A percentile compares a stretch with the other conserved stretches of the same genome.
phyloP scores from a whole-genome alignment of 2,113 vertebrate genomes.

The Parus major region DNA sequence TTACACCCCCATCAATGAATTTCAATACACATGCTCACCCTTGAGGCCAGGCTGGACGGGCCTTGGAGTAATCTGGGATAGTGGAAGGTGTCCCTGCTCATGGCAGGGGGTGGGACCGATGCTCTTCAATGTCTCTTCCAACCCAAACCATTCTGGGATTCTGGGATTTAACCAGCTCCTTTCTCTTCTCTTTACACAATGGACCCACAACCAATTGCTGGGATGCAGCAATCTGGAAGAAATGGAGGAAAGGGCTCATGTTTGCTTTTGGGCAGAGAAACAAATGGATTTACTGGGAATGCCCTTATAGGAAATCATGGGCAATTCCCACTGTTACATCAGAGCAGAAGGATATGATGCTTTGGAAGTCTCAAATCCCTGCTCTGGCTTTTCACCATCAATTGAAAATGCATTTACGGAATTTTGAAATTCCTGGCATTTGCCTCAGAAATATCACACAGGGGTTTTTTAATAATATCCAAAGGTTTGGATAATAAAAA shows the following conservation, averaged over 20 bases:
- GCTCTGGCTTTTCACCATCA: not conserved
- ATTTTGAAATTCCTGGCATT: constrained; percentile 4
- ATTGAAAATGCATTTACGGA: not conserved
- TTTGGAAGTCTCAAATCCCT: not conserved
- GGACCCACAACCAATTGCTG: not conserved
- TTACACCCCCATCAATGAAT: not conserved
- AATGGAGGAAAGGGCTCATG: not conserved
- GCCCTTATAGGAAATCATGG: not conserved
- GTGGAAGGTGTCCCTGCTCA: not conserved
- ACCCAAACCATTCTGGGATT: not conserved
- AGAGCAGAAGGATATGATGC: not conserved
- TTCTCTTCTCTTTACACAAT: not conserved
- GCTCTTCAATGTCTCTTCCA: not conserved
- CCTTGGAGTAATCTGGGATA: not conserved
- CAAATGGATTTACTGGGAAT: rapidly evolving
- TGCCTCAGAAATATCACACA: not conserved
- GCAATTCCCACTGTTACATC: not conserved
- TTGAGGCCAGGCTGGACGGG: not conserved
- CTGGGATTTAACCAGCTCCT: not conserved
- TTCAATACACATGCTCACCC: not conserved
- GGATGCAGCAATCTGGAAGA: not conserved
- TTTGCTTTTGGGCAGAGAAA: not conserved
- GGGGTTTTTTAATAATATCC: constrained; percentile 4
- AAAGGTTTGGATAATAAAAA: not conserved
- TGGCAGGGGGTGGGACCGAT: not conserved